Evolutionary conservation across 2,113 vertebrate genomes (phyloP), one percentile per base, ranked within the genome.

Genomic region (Eidolon helvum): DNA sequence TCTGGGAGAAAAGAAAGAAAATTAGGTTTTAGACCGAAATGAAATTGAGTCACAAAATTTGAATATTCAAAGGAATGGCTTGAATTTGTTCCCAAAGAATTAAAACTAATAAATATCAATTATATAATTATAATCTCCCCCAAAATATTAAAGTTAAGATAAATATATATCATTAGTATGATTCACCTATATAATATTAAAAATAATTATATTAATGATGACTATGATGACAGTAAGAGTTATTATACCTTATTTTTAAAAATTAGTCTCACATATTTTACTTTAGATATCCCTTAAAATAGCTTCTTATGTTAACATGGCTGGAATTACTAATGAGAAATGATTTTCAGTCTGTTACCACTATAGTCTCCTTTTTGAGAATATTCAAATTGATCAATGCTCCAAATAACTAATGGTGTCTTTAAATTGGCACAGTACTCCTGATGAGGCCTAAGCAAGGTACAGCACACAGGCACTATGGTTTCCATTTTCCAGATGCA

Each of bases 121-220:
- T 79, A 40, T 45, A 5, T 95, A 87, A 79, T 72, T 79, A 53
- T 9, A 72, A 79, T 85, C 7, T 79, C 21, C 57, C n/a, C 28
- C 55, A 86, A 92, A 83, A 77, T 65, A 61, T 7, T 79, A 92
- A 94, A 91, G 33, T 77, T 79, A 65, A 89, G 38, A 61, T 40
- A 87, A 35, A 24, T 78, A 40, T 30, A 63, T 83, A 65, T 66
- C 43, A 78, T 19, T 63, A 87, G 50, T 79, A 57, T 48, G 33
- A n/a, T 9, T 79, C 66, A 66, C 10, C n/a, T 77, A 30, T 95
- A 59, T 92, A 94, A 48, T 65, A 43, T 66, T 30, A 33, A 10
- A 71, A n/a, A 35, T 68, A 40, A 63, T 61, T 63, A 28, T 38
- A 71, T 40, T 38, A 65, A 30, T 90, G 6, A 38, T 15, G 19